Base-by-base conservation (phyloP, 2,113 vertebrate genomes). In the Lethenteron camtschaticum region DNA sequence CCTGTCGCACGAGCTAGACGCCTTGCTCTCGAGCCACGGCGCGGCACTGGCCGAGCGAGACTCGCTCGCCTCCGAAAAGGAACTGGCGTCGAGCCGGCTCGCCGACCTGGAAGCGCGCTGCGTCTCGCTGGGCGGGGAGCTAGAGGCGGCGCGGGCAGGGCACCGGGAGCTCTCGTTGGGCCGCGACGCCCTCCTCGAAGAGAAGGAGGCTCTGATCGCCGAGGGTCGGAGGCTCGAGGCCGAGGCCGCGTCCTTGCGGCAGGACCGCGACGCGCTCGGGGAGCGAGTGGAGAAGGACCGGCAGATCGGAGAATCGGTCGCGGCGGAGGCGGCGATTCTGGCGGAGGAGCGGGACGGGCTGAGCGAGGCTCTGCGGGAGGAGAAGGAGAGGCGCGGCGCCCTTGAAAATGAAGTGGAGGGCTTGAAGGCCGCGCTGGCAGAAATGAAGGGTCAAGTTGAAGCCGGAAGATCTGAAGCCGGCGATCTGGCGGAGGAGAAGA, bases 1-100 rank as follows among this genome's bases (percentile, higher is more conserved):
- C 73, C 82, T 90, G 79, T 84, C 85, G 79, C 82, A 84, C 82
- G 79, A 90, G 77, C 76, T 89, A 82, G 86, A 84, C 79, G 85
- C 76, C 77, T 81, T 90, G 77, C 82, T 75, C 74, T 77, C 84
- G 81, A 85, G 85, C 76, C 86, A 86, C 78, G 85, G 88, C 76
- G 81, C 76, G 71, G 73, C 81, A 68, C 78, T 75, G 56, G 82
- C 87, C 79, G 85, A 86, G 76, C 79, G 78, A 9, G 76, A 81
- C 76, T 70, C 79, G 74, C 78, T 85, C 79, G 82, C 81, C 69
- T 77, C 81, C 78, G 83, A 86, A 77, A 88, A 80, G 78, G 81
- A 76, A 56, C 78, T 77, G 11, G 73, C 89, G 72, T 77, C 87
- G 70, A 80, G 81, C 69, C 78, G 79, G 70, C 78, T 85, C 71